These are phyloP conservation scores for Ichneumon xanthorius DNA, from an alignment of 2,888 invertebrate genomes.

Conservation along the genomic window DNA sequence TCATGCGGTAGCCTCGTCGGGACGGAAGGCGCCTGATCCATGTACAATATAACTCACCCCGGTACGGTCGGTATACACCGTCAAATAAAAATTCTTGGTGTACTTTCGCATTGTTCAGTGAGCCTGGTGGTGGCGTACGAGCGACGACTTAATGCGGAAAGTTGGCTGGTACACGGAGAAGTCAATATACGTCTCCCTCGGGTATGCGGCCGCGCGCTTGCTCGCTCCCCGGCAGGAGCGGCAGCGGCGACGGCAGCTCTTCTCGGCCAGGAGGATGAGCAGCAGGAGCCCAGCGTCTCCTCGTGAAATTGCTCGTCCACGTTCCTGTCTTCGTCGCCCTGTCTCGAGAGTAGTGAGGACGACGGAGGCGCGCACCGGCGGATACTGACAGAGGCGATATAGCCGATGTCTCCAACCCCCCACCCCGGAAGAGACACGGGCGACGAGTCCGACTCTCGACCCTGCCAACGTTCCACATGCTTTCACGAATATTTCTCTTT, in stretches of 20 bases:
- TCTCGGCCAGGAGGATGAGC: slow-evolving; percentile 2
- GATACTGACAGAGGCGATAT: slow-evolving; percentile 11
- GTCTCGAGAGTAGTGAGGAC: slow-evolving; percentile 39
- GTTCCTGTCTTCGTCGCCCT: slow-evolving; percentile 31
- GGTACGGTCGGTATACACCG: slow-evolving; percentile 38
- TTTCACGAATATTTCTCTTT: slow-evolving; percentile 12
- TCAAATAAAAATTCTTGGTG: slow-evolving; percentile 74
- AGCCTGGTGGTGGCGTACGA: slow-evolving; percentile 47
- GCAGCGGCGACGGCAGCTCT: slow-evolving; percentile 4
- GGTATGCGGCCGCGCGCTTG: slow-evolving; percentile 47
- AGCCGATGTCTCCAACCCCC: slow-evolving; percentile 17
- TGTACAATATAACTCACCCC: slow-evolving; percentile 3
- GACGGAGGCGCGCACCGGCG: neutral
- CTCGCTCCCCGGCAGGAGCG: slow-evolving; percentile 9
- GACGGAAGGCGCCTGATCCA: slow-evolving; percentile 18
- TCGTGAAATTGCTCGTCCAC: slow-evolving; percentile 64
- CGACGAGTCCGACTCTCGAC: slow-evolving; percentile 31
- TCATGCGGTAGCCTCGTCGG: neutral
- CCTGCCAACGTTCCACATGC: slow-evolving; percentile 21
- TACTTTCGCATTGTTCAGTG: slow-evolving; percentile 67
- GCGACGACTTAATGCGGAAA: slow-evolving; percentile 74
- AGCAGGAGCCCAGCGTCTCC: slow-evolving; percentile 33
- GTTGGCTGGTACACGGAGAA: slow-evolving; percentile 66
- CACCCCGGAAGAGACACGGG: neutral
- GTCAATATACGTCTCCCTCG: slow-evolving; percentile 67